Percentiles rank a stretch among this genome's conserved stretches.
Conservation (phyloP, 1,140 invertebrate species). For the Procambarus clarkii region DNA sequence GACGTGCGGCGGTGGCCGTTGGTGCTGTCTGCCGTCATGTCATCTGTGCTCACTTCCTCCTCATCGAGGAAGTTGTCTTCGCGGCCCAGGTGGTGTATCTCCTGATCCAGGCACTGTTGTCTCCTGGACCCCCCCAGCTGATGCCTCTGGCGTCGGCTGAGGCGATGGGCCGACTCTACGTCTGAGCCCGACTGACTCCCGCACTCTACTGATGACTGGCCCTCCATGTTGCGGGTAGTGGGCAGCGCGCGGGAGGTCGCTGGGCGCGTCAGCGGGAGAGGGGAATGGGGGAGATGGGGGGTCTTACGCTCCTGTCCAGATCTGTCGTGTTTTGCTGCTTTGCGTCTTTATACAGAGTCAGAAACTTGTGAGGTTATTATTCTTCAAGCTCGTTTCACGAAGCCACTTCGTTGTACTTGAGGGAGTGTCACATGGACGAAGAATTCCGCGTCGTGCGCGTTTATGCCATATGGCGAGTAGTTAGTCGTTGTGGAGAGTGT, state of each 20-base stretch:
- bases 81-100: neutral
- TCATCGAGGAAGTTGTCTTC: neutral
- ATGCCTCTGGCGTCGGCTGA: neutral
- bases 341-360: neutral
- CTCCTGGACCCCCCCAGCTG: neutral
- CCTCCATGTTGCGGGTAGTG: constrained; percentile 7
- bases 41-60: neutral
- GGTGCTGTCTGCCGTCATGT: constrained; percentile 15
- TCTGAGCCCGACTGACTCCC: constrained; percentile 28
- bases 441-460: neutral
- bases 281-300: neutral
- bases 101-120: neutral
- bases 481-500: neutral
- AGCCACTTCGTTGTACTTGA: neutral
- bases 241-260: neutral
- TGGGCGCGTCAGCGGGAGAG: neutral
- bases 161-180: constrained; percentile 3
- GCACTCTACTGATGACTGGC: constrained; percentile 25
- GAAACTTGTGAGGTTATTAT: neutral
- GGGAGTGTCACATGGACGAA: neutral
- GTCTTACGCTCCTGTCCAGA: neutral
- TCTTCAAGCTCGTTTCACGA: neutral
- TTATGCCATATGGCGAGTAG: neutral
- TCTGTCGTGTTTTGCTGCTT: neutral
- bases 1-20: neutral